Base-by-base conservation (phyloP, 2,888 invertebrate species). In the Dicyrtoma fusca region DNA sequence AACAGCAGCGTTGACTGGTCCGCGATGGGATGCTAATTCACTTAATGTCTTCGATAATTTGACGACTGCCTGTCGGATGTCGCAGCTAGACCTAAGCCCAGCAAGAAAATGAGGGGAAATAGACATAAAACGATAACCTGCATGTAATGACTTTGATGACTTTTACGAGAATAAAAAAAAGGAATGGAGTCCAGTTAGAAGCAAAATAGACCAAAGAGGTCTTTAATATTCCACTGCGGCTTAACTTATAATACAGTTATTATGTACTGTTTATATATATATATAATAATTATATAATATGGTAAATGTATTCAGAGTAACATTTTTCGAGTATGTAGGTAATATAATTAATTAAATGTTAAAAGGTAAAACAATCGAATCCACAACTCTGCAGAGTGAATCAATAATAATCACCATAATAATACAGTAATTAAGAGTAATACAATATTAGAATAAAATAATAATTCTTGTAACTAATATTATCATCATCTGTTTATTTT, bases 121-220 rank as follows among this genome's bases (percentile, higher is more conserved):
- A n/a, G n/a, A n/a, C n/a, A n/a, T n/a, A n/a, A 49, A 49, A 49
- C 19, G 49, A 49, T 49, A 8, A 17, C 49, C 14, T 13, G 4
- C 14, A 34, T 34, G 34, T 34, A 5, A 34, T 34, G 34, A 34
- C n/a, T n/a, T n/a, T 34, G 34, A 34, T 34, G 34, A 34, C 34
- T 34, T 34, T 34, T 34, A 34, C 34, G 34, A 8, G 34, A 34
- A 34, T 34, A 34, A 34, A 34, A 34, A 34, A 34, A 34, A 34
- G 8, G 34, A 34, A 8, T 34, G 3, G 34, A 34, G 34, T 34
- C 8, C 49, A 55, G 11, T 53, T 66, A 53, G 66, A 66, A 66
- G 66, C 66, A 66, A 66, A 53, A 66, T 66, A 66, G 66, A 66
- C 66, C 66, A 42, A 21, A 23, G 49, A 26, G 66, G 66, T 66